Base-by-base conservation (phyloP, 2,888 invertebrate genomes). In the Philereme vetulata region DNA sequence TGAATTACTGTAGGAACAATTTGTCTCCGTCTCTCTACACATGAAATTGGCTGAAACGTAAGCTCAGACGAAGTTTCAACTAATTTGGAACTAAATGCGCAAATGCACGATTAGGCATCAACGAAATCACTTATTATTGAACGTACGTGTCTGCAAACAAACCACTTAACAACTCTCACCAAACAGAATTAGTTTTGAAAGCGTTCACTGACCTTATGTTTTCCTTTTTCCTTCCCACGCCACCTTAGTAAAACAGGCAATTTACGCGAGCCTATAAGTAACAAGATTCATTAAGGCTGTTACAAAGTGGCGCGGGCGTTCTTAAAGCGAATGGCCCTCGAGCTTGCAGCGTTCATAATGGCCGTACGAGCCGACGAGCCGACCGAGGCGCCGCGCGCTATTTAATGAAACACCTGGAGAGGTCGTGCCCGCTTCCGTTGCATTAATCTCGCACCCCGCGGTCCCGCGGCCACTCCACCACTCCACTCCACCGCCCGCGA, bases 381-480 rank as follows among this genome's bases (percentile, higher is more conserved):
- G 86, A 84, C 82, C 84, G 84, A 84, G 86, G 86, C 82, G 88
- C 87, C 86, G 84, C 85, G 83, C 85, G 82, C 88, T 76, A 85
- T 90, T 88, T 92, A 91, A 91, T 90, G 90, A 90, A 91, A 92
- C 91, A 91, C 91, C 91, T 91, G 90, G 87, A 90, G 90, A 89
- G 88, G 82, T 85, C 83, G 85, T 80, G 81, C 87, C 82, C 75
- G 85, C 86, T 88, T 88, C 86, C 88, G 87, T 81, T 89, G 90
- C 89, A 89, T 91, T 90, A 88, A 89, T 90, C 88, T 84, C 81
- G 71, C 77, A 75, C 79, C 75, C 77, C 77, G 75, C 70, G 67
- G 74, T 72, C 68, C 68, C 70, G 72, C 66, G 71, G 68, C 74
- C 46, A 38, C 53, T 35, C 52, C 43, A 34, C 40, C 42, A 44